Percentiles rank a stretch among this genome's conserved stretches.
These are phyloP conservation scores for Geococcyx californianus DNA, from an alignment of 2,113 vertebrate genomes.

Conservation along the genomic window DNA sequence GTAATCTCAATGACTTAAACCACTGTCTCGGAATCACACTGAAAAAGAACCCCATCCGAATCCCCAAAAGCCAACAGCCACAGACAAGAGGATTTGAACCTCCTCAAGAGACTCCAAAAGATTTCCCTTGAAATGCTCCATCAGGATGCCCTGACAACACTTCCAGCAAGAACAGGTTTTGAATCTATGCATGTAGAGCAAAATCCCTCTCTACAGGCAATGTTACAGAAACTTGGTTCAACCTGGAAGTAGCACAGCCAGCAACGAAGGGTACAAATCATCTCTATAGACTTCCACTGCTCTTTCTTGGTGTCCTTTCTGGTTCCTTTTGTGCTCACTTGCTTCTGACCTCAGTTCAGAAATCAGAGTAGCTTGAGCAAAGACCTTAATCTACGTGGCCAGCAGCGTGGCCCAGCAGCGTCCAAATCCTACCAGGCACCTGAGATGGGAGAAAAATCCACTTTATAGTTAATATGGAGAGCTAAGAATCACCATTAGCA, in stretches of 20 bases:
- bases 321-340: neutral
- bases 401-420: neutral
- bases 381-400: neutral
- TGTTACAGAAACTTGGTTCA: neutral
- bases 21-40: neutral
- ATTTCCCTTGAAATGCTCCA: neutral
- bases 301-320: neutral
- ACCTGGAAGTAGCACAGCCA: neutral
- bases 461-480: neutral
- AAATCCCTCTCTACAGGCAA: neutral
- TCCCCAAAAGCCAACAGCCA: neutral
- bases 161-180: neutral
- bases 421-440: neutral
- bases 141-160: neutral
- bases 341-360: neutral
- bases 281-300: neutral
- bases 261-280: neutral
- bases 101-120: neutral
- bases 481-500: neutral
- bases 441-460: neutral
- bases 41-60: neutral
- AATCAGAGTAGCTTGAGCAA: neutral
- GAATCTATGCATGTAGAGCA: neutral
- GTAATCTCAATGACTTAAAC: neutral
- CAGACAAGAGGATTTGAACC: neutral